These are phyloP conservation scores for Mus pahari DNA, from an alignment of 2,113 vertebrate species.

Conservation along the genomic window DNA sequence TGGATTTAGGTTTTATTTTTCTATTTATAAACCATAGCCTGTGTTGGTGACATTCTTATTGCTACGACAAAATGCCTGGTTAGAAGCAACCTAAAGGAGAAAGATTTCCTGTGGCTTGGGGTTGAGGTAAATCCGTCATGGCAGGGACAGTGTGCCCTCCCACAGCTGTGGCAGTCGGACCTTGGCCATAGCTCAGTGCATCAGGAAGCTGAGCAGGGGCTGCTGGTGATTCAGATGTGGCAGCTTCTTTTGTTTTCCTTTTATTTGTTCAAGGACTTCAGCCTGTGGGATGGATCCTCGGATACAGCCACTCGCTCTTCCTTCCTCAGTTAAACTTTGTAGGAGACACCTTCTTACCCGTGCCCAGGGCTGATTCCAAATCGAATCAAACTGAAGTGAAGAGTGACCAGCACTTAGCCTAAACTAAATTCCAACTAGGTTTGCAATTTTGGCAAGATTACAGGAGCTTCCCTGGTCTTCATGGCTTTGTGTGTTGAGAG, in stretches of 20 bases:
- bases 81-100: background rate
- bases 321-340: background rate
- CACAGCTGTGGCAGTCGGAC: background rate
- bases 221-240: background rate
- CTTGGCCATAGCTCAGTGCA: background rate
- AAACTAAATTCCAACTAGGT: background rate
- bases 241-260: background rate
- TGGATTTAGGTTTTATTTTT: background rate
- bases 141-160: background rate
- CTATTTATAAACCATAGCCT: background rate
- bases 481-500: background rate
- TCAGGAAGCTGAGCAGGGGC: background rate
- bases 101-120: background rate
- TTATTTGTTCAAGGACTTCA: background rate
- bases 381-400: background rate
- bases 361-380: background rate
- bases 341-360: background rate
- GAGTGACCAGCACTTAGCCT: background rate
- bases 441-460: background rate
- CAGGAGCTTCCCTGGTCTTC: background rate
- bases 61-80: background rate
- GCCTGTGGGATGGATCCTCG: no score
- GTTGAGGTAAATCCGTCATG: background rate
- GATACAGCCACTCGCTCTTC: background rate
- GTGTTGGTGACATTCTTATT: background rate